Base-by-base conservation (phyloP, 2,797 vertebrate species). In the Sciurus carolinensis region DNA sequence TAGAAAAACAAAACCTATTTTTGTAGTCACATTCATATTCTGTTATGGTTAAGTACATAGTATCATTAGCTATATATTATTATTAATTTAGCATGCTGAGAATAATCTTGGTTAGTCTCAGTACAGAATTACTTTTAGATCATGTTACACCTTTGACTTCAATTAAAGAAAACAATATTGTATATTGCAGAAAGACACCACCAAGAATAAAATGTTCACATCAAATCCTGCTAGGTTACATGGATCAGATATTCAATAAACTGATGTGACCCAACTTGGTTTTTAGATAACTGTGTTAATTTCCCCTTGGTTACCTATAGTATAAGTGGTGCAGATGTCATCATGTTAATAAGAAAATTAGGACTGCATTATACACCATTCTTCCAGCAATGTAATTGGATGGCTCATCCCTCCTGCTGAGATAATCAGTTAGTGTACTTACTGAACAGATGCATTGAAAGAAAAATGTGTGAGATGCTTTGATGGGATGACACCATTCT, bases 361-460 rank as follows among this genome's bases (percentile, higher is more conserved):
- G 82, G 83, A 80, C 50, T 87, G 11, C 76, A 17, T 59, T 52
- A 66, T 92, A 87, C 81, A 90, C 24, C 62, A 75, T 82, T 47
- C 30, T 93, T 67, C 57, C 67, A 81, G 87, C 72, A 87, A 69
- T 81, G 44, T 75, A 87, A 91, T 54, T 91, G 83, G 50, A 26
- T 95, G 84, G 92, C 94, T 90, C 84, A 64, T 93, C 54, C 18
- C 18, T 87, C 24, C n/a, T 89, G n/a, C 64, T 90, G 39, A 85
- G 84, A 91, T 24, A 96, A 81, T 95, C 79, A 92, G 44, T 85
- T 67, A 83, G 42, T 47, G 11, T 85, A 50, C 44, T 92, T 75
- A 81, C 82, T 69, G 94, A 96, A 90, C 83, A 97, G 80, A 96
- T 91, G 87, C 82, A 80, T 75, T 80, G 59, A 80, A 91, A 94